Conservation (phyloP, 2,888 invertebrate genomes). For the Calephelis perditalis region DNA sequence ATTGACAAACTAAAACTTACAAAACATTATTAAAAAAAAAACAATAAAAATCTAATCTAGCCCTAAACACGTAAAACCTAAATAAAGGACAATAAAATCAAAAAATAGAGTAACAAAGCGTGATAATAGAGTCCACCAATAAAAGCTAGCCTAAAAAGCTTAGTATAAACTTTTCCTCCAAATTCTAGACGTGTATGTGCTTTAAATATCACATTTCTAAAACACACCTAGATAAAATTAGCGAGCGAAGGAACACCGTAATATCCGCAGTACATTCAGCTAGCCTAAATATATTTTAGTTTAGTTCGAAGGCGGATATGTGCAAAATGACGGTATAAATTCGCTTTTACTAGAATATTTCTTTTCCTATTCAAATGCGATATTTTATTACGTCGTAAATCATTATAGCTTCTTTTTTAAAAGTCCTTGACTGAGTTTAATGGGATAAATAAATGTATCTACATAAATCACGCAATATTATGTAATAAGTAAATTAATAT, state of each 20-base stretch:
- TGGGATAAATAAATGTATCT: too few species aligned
- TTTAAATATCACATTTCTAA: neutral
- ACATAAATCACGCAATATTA: too few species aligned
- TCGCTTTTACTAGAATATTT: neutral
- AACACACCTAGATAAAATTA: neutral
- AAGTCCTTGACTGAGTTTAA: too few species aligned
- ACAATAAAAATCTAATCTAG: too few species aligned
- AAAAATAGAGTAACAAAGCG: neutral
- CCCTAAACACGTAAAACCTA: too few species aligned
- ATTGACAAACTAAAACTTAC: too few species aligned
- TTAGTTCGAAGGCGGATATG: neutral
- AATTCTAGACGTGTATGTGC: neutral
- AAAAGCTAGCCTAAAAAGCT: neutral
- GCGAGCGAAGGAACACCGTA: neutral
- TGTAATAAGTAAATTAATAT: too few species aligned
- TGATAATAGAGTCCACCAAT: too few species aligned
- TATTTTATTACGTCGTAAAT: too few species aligned
- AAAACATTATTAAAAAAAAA: too few species aligned
- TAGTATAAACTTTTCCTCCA: neutral
- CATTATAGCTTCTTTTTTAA: too few species aligned
- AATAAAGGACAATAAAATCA: too few species aligned
- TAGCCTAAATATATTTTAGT: conserved; percentile 6
- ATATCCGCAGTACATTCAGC: neutral
- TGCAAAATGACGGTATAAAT: neutral
- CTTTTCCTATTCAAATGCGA: neutral